Base-by-base conservation (phyloP, 1,140 invertebrate genomes). In the Triops longicaudatus region DNA sequence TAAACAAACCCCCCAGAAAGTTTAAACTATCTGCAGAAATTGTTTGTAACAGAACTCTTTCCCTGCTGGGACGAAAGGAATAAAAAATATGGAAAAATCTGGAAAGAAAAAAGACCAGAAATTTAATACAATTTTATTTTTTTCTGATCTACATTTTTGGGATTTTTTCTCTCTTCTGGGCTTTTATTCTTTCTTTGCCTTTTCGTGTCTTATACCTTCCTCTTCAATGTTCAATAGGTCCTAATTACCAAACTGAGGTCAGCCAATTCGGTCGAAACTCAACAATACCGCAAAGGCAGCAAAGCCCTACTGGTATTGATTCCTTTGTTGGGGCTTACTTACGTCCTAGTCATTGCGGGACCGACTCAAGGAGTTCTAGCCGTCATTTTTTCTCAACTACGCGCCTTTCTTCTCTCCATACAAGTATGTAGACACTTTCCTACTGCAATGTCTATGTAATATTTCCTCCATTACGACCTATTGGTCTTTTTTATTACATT, bases 221-320 rank as follows among this genome's bases (percentile, higher is more conserved):
- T 72, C 78, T 73, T 73, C 7, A 5, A 77, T 80, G 1, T 75
- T 73, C 77, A n/a, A 80, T 37, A 94, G 92, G 92, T 97, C 26
- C 86, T 97, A 72, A 95, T 97, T 80, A 97, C 94, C 10, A 97
- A 97, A 82, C 86, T 96, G 14, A 88, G 93, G 73, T 94, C 93
- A 3, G 91, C 93, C 9, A 94, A 93, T 80, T 93, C 89, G 0
- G 85, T 90, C 26, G 94, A 96, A 84, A 94, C 92, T 0, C 91
- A 94, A 79, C 94, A 97, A 83, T 94, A 93, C 83, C 86, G 92
- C 72, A 96, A 96, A 83, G 94, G 93, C 0, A 92, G 92, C 1
- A 96, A 96, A 84, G 94, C 94, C 12, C 86, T 96, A 11, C 84
- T 96, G 10, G 93, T 96, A 10, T 86, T 96, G 12, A 94, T 95